phyloP scores from a whole-genome alignment of 1,140 invertebrate species.

The Phymorhynchus buccinoides region DNA sequence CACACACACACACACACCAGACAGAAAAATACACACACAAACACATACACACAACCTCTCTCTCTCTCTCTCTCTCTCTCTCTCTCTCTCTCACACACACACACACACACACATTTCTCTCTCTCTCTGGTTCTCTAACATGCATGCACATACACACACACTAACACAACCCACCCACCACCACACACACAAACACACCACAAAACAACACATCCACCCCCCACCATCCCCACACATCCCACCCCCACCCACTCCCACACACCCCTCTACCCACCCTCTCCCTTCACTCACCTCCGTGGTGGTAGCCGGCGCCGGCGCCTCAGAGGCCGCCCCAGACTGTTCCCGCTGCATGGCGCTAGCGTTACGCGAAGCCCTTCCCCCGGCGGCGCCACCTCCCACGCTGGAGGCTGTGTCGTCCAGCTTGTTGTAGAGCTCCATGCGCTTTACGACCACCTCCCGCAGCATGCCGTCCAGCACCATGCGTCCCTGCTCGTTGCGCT shows the following conservation, averaged over 20 bases:
- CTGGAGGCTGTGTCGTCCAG: slow-evolving; percentile 44
- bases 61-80: too few species aligned
- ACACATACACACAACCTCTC: not conserved
- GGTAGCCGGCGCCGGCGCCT: slow-evolving; percentile 52
- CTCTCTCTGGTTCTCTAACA: too few species aligned
- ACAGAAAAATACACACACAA: not conserved
- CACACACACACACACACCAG: not conserved
- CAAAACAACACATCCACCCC: not conserved
- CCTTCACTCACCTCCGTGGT: slow-evolving; percentile 45
- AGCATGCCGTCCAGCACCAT: slow-evolving; percentile 81
- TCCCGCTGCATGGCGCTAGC: slow-evolving; percentile 27
- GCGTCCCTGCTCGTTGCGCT: slow-evolving; percentile 84
- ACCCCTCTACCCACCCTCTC: not conserved
- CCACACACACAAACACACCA: not conserved
- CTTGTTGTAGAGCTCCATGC: slow-evolving; percentile 58
- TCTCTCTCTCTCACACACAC: too few species aligned
- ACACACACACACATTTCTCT: not conserved
- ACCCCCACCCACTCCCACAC: not conserved
- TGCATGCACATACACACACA: not conserved
- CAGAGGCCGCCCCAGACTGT: slow-evolving; percentile 43
- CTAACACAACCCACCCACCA: not conserved
- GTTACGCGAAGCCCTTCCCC: not conserved
- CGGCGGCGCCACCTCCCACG: not conserved
- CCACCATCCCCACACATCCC: not conserved
- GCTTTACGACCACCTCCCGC: slow-evolving; percentile 65